A percentile compares a stretch with the other conserved stretches of the same genome.
Conservation (phyloP, 2,113 vertebrate genomes). For the Chunga burmeisteri region DNA sequence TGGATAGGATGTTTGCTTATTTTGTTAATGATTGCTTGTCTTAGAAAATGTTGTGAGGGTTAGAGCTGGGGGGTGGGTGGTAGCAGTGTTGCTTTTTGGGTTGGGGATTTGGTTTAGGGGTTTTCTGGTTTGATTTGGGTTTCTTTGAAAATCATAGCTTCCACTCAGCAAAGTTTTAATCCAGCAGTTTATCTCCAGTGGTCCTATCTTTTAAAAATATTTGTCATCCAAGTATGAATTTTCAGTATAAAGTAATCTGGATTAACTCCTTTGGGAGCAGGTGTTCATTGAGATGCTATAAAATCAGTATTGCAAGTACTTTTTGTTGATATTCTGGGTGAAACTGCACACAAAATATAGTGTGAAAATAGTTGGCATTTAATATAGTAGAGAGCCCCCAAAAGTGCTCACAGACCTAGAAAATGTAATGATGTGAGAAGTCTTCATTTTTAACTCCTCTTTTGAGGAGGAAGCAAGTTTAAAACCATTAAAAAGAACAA, state of each 20-base stretch:
- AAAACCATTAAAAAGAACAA: background rate
- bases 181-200: background rate
- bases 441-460: background rate
- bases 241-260: background rate
- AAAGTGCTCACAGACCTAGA: background rate
- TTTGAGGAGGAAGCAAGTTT: background rate
- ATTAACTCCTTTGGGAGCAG: background rate
- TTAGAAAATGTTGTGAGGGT: background rate
- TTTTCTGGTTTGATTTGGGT: background rate
- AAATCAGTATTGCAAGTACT: background rate
- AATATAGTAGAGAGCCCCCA: background rate
- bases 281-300: background rate
- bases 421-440: background rate
- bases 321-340: background rate
- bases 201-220: background rate
- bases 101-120: background rate
- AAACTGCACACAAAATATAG: background rate
- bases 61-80: background rate
- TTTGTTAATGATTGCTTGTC: background rate
- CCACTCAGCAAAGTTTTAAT: background rate
- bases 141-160: background rate
- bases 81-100: background rate
- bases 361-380: background rate
- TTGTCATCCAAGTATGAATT: background rate
- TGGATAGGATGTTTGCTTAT: background rate